phyloP scores from a whole-genome alignment of 2,888 invertebrate genomes.

The Cheilosia urbana region DNA sequence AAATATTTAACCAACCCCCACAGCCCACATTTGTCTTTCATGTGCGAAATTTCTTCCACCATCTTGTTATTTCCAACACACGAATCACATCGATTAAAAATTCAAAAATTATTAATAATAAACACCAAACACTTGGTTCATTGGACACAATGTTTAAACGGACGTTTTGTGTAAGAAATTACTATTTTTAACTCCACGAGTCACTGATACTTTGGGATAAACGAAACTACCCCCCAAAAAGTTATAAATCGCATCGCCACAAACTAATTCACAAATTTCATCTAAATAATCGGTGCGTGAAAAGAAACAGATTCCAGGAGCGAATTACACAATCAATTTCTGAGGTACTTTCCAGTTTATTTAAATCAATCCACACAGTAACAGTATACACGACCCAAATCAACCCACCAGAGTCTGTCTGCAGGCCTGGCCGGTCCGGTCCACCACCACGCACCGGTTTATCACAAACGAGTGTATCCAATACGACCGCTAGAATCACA shows the following conservation, averaged over 20 bases:
- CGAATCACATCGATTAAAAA: slow-evolving; percentile 14
- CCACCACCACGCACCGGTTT: slow-evolving; percentile 41
- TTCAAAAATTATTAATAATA: slow-evolving; percentile 10
- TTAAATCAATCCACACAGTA: slow-evolving; percentile 33
- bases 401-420: slow-evolving; percentile 65
- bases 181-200: slow-evolving; percentile 31
- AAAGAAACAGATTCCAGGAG: slow-evolving; percentile 30
- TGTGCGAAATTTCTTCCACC: slow-evolving; percentile 30
- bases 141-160: neutral
- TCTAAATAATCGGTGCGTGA: slow-evolving; percentile 25
- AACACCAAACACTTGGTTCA: neutral
- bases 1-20: slow-evolving; percentile 9
- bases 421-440: neutral
- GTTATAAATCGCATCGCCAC: slow-evolving; percentile 1
- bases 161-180: neutral
- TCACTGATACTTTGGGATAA: slow-evolving; percentile 13
- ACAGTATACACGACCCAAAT: slow-evolving; percentile 37
- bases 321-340: slow-evolving; percentile 48
- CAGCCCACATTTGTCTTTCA: neutral
- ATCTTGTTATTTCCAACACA: slow-evolving; percentile 2
- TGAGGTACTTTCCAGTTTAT: slow-evolving; percentile 41
- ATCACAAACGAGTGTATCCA: slow-evolving; percentile 8
- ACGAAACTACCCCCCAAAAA: slow-evolving; percentile 14
- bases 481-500: slow-evolving; percentile 26
- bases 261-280: slow-evolving; percentile 35